Percentiles rank a stretch among this genome's conserved stretches.
phyloP scores from a whole-genome alignment of 1,140 invertebrate genomes.

The Solen grandis region DNA sequence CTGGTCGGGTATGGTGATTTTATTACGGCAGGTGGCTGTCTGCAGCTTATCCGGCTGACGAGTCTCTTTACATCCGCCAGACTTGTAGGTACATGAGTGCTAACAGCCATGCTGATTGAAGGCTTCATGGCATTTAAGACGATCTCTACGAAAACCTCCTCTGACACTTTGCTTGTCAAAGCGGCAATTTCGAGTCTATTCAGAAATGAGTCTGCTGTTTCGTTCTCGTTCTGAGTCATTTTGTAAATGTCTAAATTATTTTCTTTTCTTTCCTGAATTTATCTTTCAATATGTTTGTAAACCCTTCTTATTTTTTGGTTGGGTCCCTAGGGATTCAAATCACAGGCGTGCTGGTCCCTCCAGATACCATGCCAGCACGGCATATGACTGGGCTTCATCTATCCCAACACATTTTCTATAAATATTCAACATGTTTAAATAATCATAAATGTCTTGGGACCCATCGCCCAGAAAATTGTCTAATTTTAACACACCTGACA shows the following conservation, averaged over 20 bases:
- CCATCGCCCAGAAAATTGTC: slow-evolving; percentile 1
- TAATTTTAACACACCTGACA: not conserved
- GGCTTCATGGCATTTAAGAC: slow-evolving; percentile 2
- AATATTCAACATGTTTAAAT: not conserved
- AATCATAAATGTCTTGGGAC: not conserved
- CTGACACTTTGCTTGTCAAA: not conserved
- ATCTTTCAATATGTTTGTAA: not conserved
- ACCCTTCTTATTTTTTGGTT: not conserved
- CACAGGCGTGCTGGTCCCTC: not conserved
- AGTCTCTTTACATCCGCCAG: not conserved
- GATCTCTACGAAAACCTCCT: not conserved
- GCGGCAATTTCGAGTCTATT: not conserved
- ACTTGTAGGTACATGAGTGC: not conserved
- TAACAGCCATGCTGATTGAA: not conserved
- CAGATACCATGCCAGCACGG: slow-evolving; percentile 1
- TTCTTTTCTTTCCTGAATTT: not conserved
- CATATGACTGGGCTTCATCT: not conserved
- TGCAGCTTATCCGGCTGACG: not conserved
- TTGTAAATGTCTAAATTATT: not conserved
- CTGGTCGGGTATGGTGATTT: not conserved
- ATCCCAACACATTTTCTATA: not conserved
- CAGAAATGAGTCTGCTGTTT: not conserved
- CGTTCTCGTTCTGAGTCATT: not conserved
- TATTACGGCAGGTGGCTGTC: not conserved
- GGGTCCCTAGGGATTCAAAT: not conserved